Conservation (phyloP, 2,888 invertebrate species). For the Steinernema carpocapsae region DNA sequence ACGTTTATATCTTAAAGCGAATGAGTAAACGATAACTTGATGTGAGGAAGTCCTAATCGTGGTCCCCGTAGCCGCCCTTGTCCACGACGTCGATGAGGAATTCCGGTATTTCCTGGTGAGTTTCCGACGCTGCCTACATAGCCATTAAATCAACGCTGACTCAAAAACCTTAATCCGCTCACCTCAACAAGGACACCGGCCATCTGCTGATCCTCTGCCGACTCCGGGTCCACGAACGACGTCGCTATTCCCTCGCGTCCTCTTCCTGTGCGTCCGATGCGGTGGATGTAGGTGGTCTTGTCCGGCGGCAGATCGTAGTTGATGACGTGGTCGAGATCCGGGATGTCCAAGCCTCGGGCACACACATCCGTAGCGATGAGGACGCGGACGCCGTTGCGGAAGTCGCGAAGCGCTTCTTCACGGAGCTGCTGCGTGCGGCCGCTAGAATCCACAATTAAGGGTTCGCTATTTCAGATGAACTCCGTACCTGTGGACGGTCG, state of each 20-base stretch:
- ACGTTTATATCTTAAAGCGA: too few species aligned
- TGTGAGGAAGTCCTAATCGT: too few species aligned
- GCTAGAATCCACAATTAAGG: conserved; percentile 54
- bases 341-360: conserved; percentile 84
- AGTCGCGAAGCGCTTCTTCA: conserved; percentile 79
- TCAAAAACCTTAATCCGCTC: too few species aligned
- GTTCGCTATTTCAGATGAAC: not conserved
- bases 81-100: not conserved
- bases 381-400: conserved; percentile 74
- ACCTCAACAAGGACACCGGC: conserved; percentile 9
- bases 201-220: not conserved
- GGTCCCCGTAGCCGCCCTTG: not conserved
- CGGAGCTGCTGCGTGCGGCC: conserved; percentile 78
- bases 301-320: conserved; percentile 72
- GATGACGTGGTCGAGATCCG: conserved; percentile 74
- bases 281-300: conserved; percentile 70
- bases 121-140: not conserved
- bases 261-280: conserved; percentile 73
- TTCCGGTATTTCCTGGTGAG: not conserved
- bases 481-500: conserved; percentile 47
- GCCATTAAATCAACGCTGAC: not conserved
- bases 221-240: conserved; percentile 43
- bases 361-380: conserved; percentile 93
- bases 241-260: conserved; percentile 57
- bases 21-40: too few species aligned